phyloP scores from a whole-genome alignment of 30 jellyfish, hydroid and myxozoan species.

The Pelagia noctiluca region DNA sequence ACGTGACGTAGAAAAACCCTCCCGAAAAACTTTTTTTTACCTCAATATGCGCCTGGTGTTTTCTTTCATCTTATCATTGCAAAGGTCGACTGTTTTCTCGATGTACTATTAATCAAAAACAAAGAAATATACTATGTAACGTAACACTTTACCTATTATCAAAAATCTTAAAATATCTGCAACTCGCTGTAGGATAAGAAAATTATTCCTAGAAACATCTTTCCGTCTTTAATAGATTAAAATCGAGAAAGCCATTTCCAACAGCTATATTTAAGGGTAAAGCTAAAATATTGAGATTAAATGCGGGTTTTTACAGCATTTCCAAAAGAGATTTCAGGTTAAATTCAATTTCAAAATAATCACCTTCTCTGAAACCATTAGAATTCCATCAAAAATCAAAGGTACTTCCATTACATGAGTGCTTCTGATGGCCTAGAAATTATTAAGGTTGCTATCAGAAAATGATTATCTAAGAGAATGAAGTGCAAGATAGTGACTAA shows the following conservation, averaged over 20 bases:
- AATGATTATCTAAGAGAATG: neutral
- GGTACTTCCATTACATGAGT: conserved; percentile 96
- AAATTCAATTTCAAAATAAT: neutral
- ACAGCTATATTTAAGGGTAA: neutral
- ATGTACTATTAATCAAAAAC: conserved; percentile 61
- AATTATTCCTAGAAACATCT: neutral
- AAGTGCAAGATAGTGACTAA: neutral
- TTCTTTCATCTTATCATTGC: conserved; percentile 82
- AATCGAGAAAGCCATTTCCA: too few relatives aligned
- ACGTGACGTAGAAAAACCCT: too few relatives aligned
- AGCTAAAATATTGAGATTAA: neutral
- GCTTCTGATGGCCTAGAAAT: conserved; percentile 86
- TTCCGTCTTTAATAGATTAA: neutral
- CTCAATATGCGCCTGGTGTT: conserved; percentile 71
- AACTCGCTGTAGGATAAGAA: neutral
- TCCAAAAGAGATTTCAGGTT: neutral
- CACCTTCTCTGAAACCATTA: conserved; percentile 89
- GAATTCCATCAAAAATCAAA: conserved; percentile 48
- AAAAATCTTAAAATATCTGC: neutral
- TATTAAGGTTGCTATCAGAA: neutral
- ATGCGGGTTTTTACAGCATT: neutral
- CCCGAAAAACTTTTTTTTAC: conserved; percentile 51
- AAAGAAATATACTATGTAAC: too few relatives aligned
- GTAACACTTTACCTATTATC: too few relatives aligned
- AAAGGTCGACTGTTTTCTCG: conserved; percentile 52